A percentile compares a stretch with the other conserved stretches of the same genome.
These are phyloP conservation scores for Phymanthus crucifer DNA, from an alignment of 92 coral and sea anemone species.

Conservation along the genomic window DNA sequence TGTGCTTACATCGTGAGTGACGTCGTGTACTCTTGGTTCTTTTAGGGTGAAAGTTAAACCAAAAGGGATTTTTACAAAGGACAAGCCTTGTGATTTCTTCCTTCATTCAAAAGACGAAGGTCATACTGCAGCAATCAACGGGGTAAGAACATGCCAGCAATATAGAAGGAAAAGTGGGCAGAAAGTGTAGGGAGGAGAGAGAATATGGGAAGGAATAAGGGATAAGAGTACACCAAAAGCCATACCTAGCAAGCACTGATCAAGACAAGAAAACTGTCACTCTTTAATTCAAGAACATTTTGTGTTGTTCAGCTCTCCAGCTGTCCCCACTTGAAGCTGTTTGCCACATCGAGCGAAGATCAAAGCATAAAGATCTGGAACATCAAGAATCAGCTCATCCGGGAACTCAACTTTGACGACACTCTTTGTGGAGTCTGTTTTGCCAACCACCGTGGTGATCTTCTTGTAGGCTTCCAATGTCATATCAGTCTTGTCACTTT, in stretches of 20 bases:
- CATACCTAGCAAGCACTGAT: background rate
- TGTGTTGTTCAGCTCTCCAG: slow-evolving; percentile 72
- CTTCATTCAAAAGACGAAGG: slow-evolving; percentile 80
- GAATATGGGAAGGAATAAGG: background rate
- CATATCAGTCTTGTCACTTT: slow-evolving; percentile 88
- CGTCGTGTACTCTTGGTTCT: background rate
- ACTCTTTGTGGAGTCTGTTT: slow-evolving; percentile 95
- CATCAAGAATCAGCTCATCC: slow-evolving; percentile 80
- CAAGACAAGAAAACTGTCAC: background rate
- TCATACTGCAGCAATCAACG: slow-evolving; percentile 73
- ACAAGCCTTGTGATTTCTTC: slow-evolving; percentile 55
- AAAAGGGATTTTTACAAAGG: slow-evolving; percentile 6
- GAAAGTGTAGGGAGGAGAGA: background rate
- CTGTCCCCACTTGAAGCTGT: slow-evolving; percentile 77
- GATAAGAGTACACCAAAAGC: no score
- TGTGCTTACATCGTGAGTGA: background rate
- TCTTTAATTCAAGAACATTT: background rate
- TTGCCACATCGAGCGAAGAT: slow-evolving; percentile 97
- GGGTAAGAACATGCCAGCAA: slow-evolving; percentile 43
- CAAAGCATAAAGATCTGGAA: slow-evolving; percentile 90
- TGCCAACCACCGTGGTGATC: slow-evolving; percentile 94
- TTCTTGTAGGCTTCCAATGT: slow-evolving; percentile 93
- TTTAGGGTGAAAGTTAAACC: slow-evolving; percentile 17
- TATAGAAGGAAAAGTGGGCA: background rate
- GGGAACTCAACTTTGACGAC: slow-evolving; percentile 90